Base-by-base conservation (phyloP, 2,113 vertebrate species). In the Centrocercus urophasianus region DNA sequence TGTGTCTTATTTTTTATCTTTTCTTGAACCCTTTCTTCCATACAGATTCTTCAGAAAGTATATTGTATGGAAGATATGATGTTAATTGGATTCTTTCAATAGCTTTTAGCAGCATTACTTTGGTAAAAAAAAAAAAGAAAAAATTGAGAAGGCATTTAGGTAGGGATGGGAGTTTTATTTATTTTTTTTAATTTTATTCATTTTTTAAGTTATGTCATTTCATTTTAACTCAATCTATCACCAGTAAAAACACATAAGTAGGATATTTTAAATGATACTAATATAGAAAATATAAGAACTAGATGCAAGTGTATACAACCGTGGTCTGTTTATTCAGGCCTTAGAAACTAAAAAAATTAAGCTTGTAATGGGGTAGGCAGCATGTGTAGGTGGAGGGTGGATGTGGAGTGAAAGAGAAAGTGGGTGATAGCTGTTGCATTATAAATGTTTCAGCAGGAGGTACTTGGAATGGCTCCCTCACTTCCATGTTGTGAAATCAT, bases 401-500 rank as follows among this genome's bases (percentile, higher is more conserved):
- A 79, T 83, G 60, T 65, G 84, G 64, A 91, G 79, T 25, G 87
- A 76, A 88, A 76, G 66, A 83, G 77, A 19, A 92, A 93, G 93
- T 80, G 72, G 69, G 72, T 67, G 94, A 89, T 67, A 22, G 19
- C 87, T 57, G 60, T 71, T 88, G 79, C 50, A 13, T 83, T 86
- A 74, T 47, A 83, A 95, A 91, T 88, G 93, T 93, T 89, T 67
- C 87, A 95, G 87, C 89, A 92, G 93, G 89, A 95, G 91, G 89
- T 60, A 81, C 89, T 93, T 91, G 91, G 91, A 97, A 91, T 64
- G 69, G 65, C 72, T 95, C 83, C 91, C 83, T 95, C 72, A 13
- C 75, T 95, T 72, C 78, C 85, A 47, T 61, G 72, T 90, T 78
- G 85, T 74, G 73, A 77, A 97, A 93, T 91, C 91, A 78, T 75